phyloP scores from a whole-genome alignment of 2,797 vertebrate genomes.

The Neomorphus geoffroyi region DNA sequence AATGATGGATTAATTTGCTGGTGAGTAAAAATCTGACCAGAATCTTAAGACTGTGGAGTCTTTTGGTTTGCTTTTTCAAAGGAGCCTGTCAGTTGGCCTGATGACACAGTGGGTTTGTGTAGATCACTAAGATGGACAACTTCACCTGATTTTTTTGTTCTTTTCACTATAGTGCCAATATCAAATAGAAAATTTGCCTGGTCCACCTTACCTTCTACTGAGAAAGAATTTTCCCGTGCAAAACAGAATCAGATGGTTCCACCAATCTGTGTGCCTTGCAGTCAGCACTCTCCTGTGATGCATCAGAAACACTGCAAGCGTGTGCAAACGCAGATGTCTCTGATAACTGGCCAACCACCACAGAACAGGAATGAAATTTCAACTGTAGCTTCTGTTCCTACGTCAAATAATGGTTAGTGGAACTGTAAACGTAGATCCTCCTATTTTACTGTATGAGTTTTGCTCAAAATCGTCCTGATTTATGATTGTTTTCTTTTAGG shows the following conservation, averaged over 20 bases:
- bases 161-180: slow-evolving; percentile 59
- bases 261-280: slow-evolving; percentile 51
- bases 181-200: slow-evolving; percentile 60
- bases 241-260: slow-evolving; percentile 11
- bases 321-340: slow-evolving; percentile 77
- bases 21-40: not conserved
- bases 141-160: not conserved
- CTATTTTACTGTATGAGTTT: not conserved
- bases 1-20: not conserved
- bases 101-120: not conserved
- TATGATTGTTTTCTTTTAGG: slow-evolving; percentile 41
- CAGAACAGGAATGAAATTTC: slow-evolving; percentile 32
- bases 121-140: not conserved
- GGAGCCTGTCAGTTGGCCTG: not conserved
- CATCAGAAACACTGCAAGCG: slow-evolving; percentile 72
- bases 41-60: not conserved
- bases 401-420: slow-evolving; percentile 68
- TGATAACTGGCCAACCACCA: slow-evolving; percentile 52
- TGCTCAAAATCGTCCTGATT: not conserved
- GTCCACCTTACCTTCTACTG: not conserved
- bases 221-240: slow-evolving; percentile 20
- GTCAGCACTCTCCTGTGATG: slow-evolving; percentile 53
- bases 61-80: not conserved
- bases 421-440: not conserved
- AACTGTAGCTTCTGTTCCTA: not conserved